Conservation (phyloP, 2,888 invertebrate species). For the Podotricha telesiphe region DNA sequence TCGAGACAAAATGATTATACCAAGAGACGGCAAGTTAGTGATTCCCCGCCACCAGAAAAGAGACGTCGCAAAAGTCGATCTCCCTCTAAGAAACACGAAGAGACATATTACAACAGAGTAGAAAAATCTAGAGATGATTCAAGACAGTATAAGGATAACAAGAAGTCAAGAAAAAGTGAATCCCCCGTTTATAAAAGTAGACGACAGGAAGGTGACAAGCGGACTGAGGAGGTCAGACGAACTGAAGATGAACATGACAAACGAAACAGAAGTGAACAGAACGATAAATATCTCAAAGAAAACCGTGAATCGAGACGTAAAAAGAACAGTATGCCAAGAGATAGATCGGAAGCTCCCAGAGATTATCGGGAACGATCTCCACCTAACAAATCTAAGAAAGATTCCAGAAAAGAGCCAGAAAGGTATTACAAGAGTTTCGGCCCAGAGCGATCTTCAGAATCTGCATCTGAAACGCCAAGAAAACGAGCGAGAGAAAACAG, state of each 20-base stretch:
- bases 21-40: constrained; percentile 59
- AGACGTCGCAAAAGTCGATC: constrained; percentile 64
- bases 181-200: constrained; percentile 55
- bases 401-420: constrained; percentile 50
- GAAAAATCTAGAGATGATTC: constrained; percentile 42
- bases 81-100: constrained; percentile 56
- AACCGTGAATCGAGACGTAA: constrained; percentile 51
- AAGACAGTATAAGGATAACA: constrained; percentile 50
- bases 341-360: constrained; percentile 59
- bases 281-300: constrained; percentile 46
- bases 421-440: constrained; percentile 59
- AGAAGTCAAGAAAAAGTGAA: constrained; percentile 54
- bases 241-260: constrained; percentile 57
- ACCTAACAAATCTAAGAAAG: constrained; percentile 30
- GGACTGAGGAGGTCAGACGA: constrained; percentile 53
- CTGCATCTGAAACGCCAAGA: constrained; percentile 58
- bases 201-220: constrained; percentile 52
- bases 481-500: constrained; percentile 52
- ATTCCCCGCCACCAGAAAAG: constrained; percentile 69
- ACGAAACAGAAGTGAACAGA: constrained; percentile 48
- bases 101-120: constrained; percentile 55
- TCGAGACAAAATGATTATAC: constrained; percentile 52
- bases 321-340: constrained; percentile 58
- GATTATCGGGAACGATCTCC: constrained; percentile 61
- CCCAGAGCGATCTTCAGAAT: constrained; percentile 60